Evolutionary conservation across 2,888 invertebrate species (phyloP).

Genomic region (Arenicola marina): DNA sequence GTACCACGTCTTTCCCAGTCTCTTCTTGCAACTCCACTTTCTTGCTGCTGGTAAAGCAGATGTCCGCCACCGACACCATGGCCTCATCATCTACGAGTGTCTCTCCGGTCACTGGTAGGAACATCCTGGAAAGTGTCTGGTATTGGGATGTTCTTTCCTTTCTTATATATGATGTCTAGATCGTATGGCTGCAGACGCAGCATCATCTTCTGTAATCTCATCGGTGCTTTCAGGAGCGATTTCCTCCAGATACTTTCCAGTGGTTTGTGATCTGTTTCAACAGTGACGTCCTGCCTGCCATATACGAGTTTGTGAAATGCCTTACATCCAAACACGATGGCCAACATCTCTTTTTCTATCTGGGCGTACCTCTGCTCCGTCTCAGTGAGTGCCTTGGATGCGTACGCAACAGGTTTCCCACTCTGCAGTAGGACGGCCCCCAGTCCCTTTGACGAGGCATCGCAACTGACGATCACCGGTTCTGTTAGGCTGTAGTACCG

Average conservation of each 20-base stretch:
- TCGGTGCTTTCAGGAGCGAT: not conserved
- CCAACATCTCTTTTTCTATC: constrained; percentile 52
- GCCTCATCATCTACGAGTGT: too few species aligned
- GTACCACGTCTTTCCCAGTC: too few species aligned
- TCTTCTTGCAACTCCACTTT: too few species aligned
- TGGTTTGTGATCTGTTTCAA: constrained; percentile 58
- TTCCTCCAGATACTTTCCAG: constrained; percentile 44
- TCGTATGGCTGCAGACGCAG: not conserved
- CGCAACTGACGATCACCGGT: not conserved
- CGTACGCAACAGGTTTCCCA: constrained; percentile 53
- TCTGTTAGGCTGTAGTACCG: not conserved
- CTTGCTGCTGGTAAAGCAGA: too few species aligned
- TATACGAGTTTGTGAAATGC: constrained; percentile 56
- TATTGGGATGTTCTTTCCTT: not conserved
- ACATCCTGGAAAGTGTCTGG: not conserved
- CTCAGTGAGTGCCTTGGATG: constrained; percentile 56
- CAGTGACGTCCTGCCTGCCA: constrained; percentile 48
- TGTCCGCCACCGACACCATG: too few species aligned
- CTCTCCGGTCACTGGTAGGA: too few species aligned
- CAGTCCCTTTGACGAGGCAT: constrained; percentile 7
- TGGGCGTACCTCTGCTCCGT: constrained; percentile 50
- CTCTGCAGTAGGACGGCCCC: constrained; percentile 42
- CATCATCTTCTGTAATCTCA: not conserved
- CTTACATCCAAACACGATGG: constrained; percentile 48
- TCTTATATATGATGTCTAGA: not conserved